phyloP scores from a whole-genome alignment of 2,113 vertebrate genomes.

The Toxotes jaculatrix region DNA sequence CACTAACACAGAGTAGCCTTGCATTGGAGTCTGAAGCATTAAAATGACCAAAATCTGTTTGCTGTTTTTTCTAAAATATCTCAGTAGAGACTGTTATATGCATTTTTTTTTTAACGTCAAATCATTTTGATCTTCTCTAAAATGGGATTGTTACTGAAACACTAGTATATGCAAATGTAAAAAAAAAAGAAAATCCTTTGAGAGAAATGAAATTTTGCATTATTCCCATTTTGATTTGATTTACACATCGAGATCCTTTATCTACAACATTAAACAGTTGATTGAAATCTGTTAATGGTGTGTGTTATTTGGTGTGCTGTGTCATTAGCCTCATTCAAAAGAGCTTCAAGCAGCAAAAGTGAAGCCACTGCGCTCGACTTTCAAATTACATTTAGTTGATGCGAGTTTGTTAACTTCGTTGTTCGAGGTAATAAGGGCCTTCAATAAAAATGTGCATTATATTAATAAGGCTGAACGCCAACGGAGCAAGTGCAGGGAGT shows the following conservation, averaged over 20 bases:
- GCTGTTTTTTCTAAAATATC: slow-evolving; percentile 67
- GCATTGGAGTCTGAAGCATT: slow-evolving; percentile 69
- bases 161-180: slow-evolving; percentile 91
- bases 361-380: slow-evolving; percentile 38
- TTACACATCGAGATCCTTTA: slow-evolving; percentile 93
- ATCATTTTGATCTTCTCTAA: slow-evolving; percentile 82
- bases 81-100: slow-evolving; percentile 63
- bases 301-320: slow-evolving; percentile 77
- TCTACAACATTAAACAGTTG: slow-evolving; percentile 97
- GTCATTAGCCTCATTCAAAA: slow-evolving; percentile 74
- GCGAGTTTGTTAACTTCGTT: slow-evolving; percentile 33
- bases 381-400: slow-evolving; percentile 64
- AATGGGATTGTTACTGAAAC: slow-evolving; percentile 89
- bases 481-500: no score
- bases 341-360: slow-evolving; percentile 76
- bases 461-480: not conserved
- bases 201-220: slow-evolving; percentile 86
- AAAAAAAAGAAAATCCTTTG: slow-evolving; percentile 87
- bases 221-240: slow-evolving; percentile 86
- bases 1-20: slow-evolving; percentile 74
- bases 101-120: slow-evolving; percentile 70
- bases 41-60: slow-evolving; percentile 86
- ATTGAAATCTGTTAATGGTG: slow-evolving; percentile 88
- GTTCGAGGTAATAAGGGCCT: not conserved
- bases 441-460: not conserved